Evolutionary conservation across 2,113 vertebrate species (phyloP).

Genomic region (Pedetes capensis): DNA sequence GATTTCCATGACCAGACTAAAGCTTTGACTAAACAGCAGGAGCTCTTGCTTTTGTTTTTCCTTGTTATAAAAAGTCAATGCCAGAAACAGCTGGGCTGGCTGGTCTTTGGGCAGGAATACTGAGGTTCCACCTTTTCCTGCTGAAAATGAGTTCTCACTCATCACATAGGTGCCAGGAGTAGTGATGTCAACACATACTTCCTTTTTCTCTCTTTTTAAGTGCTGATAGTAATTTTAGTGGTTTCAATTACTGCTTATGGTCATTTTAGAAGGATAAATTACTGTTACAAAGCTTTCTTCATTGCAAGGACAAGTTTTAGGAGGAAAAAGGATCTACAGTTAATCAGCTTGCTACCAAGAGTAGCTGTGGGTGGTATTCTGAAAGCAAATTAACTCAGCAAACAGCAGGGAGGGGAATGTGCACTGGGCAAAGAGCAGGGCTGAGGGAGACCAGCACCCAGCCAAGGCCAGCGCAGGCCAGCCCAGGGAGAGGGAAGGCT

Average conservation of each 20-base stretch:
- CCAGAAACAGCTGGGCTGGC: neutral
- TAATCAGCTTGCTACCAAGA: slow-evolving; percentile 20
- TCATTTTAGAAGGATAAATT: slow-evolving; percentile 48
- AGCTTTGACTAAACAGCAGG: slow-evolving; percentile 58
- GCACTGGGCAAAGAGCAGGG: neutral
- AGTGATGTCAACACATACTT: neutral
- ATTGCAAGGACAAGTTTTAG: slow-evolving; percentile 41
- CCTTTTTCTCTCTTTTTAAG: neutral
- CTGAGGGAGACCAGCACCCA: neutral
- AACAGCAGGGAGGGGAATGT: neutral
- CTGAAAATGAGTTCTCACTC: slow-evolving; percentile 33
- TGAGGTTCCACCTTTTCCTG: slow-evolving; percentile 48
- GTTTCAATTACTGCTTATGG: slow-evolving; percentile 45
- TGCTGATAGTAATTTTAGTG: neutral
- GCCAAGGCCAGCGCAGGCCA: neutral
- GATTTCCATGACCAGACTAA: slow-evolving; percentile 61
- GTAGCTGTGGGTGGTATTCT: neutral
- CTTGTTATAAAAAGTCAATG: slow-evolving; percentile 34
- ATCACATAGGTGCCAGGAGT: neutral
- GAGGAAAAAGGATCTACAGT: neutral
- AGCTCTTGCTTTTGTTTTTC: slow-evolving; percentile 33
- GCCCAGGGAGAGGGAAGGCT: neutral
- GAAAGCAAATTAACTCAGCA: slow-evolving; percentile 56
- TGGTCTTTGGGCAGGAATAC: slow-evolving; percentile 21
- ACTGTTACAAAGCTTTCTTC: neutral